Percentiles rank a stretch among this genome's conserved stretches.
phyloP scores from a whole-genome alignment of 2,797 vertebrate species.

The Amazonetta brasiliensis region DNA sequence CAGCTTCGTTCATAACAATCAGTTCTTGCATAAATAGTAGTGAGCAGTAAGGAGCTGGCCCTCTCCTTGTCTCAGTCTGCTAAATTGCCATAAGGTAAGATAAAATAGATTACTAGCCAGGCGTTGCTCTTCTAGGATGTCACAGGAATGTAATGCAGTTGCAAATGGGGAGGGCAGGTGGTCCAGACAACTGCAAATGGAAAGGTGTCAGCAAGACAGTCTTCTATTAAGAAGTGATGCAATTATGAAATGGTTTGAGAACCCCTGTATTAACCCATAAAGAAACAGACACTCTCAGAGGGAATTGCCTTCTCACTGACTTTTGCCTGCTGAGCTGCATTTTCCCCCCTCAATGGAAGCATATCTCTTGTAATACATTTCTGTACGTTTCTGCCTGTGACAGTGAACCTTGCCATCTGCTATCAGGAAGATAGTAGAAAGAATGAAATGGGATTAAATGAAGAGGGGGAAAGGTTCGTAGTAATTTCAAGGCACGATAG shows the following conservation, averaged over 20 bases:
- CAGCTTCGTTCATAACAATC: neutral
- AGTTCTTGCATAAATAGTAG: neutral
- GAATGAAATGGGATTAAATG: conserved; percentile 4
- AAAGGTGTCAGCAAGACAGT: conserved; percentile 55
- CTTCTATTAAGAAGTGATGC: conserved; percentile 62
- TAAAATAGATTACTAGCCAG: conserved; percentile 14
- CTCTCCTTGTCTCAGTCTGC: neutral
- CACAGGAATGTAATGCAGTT: neutral
- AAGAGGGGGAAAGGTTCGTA: neutral
- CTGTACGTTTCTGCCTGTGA: neutral
- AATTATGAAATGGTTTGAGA: conserved; percentile 54
- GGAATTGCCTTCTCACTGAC: conserved; percentile 47
- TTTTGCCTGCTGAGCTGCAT: conserved; percentile 54
- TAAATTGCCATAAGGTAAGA: conserved; percentile 1
- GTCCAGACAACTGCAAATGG: conserved; percentile 66
- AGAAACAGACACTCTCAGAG: conserved; percentile 20
- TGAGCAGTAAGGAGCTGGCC: neutral
- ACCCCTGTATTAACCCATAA: conserved; percentile 47
- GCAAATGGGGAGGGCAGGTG: conserved; percentile 61
- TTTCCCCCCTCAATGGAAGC: neutral
- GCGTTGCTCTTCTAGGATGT: conserved; percentile 29
- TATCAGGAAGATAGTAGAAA: neutral
- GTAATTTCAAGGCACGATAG: neutral
- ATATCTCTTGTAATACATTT: neutral
- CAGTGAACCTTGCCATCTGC: neutral